Conservation (phyloP, 2,113 vertebrate species). For the Malaclemys terrapin region DNA sequence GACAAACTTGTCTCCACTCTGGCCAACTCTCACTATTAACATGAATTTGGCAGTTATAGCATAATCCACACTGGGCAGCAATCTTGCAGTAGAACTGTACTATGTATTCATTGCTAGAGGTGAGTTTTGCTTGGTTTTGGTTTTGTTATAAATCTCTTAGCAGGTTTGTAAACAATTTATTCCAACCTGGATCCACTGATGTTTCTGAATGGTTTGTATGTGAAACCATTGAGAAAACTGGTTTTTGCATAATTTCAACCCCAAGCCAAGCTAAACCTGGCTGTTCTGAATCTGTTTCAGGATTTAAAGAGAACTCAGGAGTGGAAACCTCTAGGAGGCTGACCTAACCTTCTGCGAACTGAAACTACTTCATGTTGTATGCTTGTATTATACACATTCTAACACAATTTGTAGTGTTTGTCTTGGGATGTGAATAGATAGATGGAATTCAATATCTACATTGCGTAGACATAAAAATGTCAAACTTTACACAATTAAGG, state of each 20-base stretch:
- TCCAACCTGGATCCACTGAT: neutral
- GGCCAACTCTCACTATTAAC: accelerated
- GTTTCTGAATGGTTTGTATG: neutral
- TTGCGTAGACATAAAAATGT: neutral
- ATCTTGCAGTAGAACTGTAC: accelerated
- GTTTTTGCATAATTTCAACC: neutral
- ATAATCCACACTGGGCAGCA: accelerated
- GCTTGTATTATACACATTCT: neutral
- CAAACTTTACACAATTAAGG: neutral
- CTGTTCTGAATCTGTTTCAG: neutral
- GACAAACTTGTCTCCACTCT: neutral
- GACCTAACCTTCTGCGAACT: neutral
- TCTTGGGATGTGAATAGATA: neutral
- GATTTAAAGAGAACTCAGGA: neutral
- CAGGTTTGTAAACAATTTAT: neutral
- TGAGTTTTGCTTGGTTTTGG: neutral
- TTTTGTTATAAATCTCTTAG: neutral
- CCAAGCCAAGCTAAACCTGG: neutral
- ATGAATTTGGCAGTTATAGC: accelerated
- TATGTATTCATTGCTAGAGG: neutral
- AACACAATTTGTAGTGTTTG: neutral
- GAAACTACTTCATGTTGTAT: neutral
- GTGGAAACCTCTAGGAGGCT: neutral
- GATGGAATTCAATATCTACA: neutral
- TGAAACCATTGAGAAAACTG: neutral